phyloP scores from a whole-genome alignment of 1,140 invertebrate species.

The Eueides isabella region DNA sequence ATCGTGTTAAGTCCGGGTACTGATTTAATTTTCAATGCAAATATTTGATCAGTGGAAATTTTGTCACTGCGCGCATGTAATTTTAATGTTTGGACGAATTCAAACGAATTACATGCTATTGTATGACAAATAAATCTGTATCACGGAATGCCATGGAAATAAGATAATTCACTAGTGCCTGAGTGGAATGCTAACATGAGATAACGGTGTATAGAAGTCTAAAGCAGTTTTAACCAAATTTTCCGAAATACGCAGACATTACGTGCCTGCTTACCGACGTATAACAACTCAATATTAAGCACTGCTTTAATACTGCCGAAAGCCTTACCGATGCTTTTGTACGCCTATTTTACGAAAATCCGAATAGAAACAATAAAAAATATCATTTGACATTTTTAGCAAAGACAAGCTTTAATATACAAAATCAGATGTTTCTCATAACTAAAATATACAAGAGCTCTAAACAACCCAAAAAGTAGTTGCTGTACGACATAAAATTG shows the following conservation, averaged over 20 bases:
- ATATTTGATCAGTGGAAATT: conserved; percentile 45
- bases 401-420: background rate
- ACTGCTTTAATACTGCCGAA: no score
- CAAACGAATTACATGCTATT: conserved; percentile 33
- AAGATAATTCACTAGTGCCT: conserved; percentile 64
- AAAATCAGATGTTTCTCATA: background rate
- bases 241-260: conserved; percentile 70
- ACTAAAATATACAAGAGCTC: background rate
- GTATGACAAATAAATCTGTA: conserved; percentile 58
- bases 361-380: background rate
- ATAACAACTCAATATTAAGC: conserved; percentile 50
- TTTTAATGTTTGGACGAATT: conserved; percentile 43
- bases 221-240: conserved; percentile 75
- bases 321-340: background rate
- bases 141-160: conserved; percentile 65
- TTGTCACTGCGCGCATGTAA: conserved; percentile 43
- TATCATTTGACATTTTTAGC: background rate
- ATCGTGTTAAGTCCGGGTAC: conserved; percentile 8
- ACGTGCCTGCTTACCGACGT: conserved; percentile 50
- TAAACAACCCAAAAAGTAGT: background rate
- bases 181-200: conserved; percentile 64
- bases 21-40: conserved; percentile 35
- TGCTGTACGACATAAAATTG: conserved; percentile 60
- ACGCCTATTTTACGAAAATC: background rate
- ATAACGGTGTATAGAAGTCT: conserved; percentile 73